Evolutionary conservation across 2,797 vertebrate species (phyloP).

Genomic region (Syndactyla subalaris): DNA sequence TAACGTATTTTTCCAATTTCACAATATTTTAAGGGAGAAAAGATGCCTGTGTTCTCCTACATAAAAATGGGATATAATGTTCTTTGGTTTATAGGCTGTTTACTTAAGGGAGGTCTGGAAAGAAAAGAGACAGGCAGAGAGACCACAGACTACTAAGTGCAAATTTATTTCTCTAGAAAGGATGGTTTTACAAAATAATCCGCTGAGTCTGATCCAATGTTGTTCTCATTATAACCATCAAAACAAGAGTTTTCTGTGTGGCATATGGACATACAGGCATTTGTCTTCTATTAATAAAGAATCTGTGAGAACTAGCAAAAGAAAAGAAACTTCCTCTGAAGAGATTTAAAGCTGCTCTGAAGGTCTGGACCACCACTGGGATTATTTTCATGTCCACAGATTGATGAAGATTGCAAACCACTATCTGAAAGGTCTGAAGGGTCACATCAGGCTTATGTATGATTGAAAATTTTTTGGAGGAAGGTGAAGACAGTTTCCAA

Average conservation of each 20-base stretch:
- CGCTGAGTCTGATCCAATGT: background rate
- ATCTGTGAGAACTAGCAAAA: background rate
- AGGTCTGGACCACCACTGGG: background rate
- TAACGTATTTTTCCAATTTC: background rate
- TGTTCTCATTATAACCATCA: conserved; percentile 20
- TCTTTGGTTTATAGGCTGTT: background rate
- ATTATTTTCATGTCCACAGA: background rate
- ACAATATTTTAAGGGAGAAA: background rate
- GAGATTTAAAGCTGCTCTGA: background rate
- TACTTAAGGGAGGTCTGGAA: background rate
- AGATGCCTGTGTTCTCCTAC: background rate
- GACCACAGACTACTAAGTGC: background rate
- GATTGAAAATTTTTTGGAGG: background rate
- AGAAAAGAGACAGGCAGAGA: background rate
- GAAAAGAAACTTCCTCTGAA: background rate
- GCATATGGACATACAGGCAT: background rate
- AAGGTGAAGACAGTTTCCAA: background rate
- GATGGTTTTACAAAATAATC: background rate
- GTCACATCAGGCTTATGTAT: background rate
- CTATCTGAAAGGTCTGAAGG: background rate
- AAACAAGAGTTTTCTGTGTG: background rate
- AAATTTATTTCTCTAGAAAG: conserved; percentile 13
- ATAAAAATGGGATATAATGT: background rate
- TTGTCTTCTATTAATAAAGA: conserved; percentile 23
- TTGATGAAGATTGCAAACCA: background rate